Conservation (phyloP, 2,113 vertebrate species). For the Bufo bufo region DNA sequence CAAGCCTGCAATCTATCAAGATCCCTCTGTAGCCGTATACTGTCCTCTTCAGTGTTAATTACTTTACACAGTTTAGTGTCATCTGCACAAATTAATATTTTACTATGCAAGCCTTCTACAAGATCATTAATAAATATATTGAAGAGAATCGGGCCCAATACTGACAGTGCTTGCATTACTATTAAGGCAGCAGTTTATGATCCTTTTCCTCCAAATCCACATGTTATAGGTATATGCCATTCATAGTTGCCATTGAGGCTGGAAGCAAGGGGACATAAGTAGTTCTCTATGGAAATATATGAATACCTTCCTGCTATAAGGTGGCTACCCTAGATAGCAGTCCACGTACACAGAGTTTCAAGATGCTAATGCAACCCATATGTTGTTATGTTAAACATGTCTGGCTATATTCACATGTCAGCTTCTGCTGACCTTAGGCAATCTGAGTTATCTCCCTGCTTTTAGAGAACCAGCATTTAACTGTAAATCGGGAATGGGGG, state of each 20-base stretch:
- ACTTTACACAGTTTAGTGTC: too few relatives aligned
- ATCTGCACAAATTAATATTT: too few relatives aligned
- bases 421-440: slow-evolving; percentile 4
- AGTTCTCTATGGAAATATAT: neutral
- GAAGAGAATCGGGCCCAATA: too few relatives aligned
- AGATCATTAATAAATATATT: too few relatives aligned
- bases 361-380: slow-evolving; percentile 21
- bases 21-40: too few relatives aligned
- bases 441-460: neutral
- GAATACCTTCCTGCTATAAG: neutral
- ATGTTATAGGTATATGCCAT: neutral
- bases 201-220: neutral
- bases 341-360: neutral
- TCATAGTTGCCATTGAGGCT: neutral
- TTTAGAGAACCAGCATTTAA: neutral
- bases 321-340: neutral
- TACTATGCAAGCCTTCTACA: too few relatives aligned
- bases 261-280: neutral
- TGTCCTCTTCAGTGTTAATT: too few relatives aligned
- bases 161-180: neutral
- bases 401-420: slow-evolving; percentile 40
- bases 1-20: too few relatives aligned
- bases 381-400: slow-evolving; percentile 3
- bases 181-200: neutral
- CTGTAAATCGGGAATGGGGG: neutral